phyloP scores from a whole-genome alignment of 2,888 invertebrate genomes.

The Lithodes maja region DNA sequence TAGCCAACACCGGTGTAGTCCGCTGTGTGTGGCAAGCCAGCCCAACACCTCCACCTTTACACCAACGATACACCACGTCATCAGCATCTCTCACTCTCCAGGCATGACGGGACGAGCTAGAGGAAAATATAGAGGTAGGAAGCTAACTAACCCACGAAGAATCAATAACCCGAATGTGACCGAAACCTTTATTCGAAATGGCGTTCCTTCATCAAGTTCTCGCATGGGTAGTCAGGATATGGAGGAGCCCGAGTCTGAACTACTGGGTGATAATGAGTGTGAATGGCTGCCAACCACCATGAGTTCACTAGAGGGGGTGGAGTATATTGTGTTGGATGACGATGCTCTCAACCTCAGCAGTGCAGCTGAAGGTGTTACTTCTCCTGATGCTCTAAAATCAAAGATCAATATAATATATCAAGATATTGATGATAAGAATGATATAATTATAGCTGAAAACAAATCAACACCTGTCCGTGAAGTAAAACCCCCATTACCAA shows the following conservation, averaged over 20 bases:
- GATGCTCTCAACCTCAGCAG: constrained; percentile 38
- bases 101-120: constrained; percentile 52
- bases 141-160: neutral
- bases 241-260: constrained; percentile 52
- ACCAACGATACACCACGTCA: neutral
- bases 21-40: constrained; percentile 9
- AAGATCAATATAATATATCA: constrained; percentile 45
- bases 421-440: constrained; percentile 49
- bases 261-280: constrained; percentile 44
- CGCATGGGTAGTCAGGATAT: neutral
- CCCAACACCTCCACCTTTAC: neutral
- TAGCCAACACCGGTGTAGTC: constrained; percentile 38
- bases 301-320: constrained; percentile 50
- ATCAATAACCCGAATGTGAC: neutral
- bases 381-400: constrained; percentile 36
- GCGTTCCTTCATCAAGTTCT: neutral
- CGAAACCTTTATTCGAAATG: neutral
- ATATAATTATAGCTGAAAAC: neutral
- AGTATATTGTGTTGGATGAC: constrained; percentile 57
- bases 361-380: neutral
- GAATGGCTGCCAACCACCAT: constrained; percentile 53
- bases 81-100: neutral
- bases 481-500: neutral
- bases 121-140: neutral
- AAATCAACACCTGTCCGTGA: neutral